phyloP scores from a whole-genome alignment of 2,113 vertebrate species.

The Nymphicus hollandicus region DNA sequence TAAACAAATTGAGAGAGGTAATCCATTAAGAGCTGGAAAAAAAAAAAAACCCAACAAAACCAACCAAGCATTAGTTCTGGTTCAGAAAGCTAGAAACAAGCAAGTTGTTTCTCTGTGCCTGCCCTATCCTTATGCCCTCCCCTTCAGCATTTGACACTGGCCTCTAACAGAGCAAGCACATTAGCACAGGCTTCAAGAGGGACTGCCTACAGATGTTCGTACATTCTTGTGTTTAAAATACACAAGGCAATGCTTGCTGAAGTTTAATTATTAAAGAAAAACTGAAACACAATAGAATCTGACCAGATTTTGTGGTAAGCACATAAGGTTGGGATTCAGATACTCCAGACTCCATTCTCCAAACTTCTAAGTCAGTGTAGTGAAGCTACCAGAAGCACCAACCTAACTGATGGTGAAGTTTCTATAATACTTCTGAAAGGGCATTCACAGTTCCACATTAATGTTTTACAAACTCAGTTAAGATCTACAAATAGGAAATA shows the following conservation, averaged over 20 bases:
- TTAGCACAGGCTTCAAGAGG: background rate
- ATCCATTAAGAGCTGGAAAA: background rate
- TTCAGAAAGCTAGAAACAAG: background rate
- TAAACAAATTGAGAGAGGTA: background rate
- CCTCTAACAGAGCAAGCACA: background rate
- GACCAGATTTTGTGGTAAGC: background rate
- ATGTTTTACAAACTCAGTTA: background rate
- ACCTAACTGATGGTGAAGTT: background rate
- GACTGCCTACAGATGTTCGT: rapidly evolving
- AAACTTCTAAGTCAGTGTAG: background rate
- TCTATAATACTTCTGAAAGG: background rate
- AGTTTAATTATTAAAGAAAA: background rate
- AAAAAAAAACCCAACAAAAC: background rate
- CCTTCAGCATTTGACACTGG: background rate
- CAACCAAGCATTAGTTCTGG: background rate
- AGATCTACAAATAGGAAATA: background rate
- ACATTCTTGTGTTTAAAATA: background rate
- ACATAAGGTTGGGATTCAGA: background rate
- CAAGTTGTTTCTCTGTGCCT: background rate
- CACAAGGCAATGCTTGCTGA: background rate
- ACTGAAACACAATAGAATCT: background rate
- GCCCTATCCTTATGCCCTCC: background rate
- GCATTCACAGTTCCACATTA: background rate
- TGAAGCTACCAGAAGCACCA: background rate
- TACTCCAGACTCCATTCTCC: background rate